Evolutionary conservation across 1,140 invertebrate species (phyloP), one percentile per base, ranked within the genome.

Genomic region (Drosophila sucinea): DNA sequence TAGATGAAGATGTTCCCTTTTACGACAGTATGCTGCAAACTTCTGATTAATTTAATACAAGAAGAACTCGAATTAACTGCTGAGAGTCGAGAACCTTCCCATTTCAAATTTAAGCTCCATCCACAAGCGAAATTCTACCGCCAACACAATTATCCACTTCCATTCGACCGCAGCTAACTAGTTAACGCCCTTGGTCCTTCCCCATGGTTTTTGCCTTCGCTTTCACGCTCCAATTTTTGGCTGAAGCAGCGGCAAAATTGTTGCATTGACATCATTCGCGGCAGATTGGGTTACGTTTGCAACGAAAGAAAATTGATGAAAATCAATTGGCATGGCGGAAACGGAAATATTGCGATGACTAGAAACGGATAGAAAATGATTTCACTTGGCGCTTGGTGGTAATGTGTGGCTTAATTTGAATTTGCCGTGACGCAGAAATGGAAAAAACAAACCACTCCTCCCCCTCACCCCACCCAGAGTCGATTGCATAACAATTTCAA

Each of bases 401-500:
- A 27, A 51, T 51, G 23, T 62, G 62, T 55, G 41, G 55, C 75
- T 69, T 67, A 79, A 81, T 87, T 87, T 67, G 58, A 79, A 73
- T 68, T 77, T 73, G 60, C 40, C 11, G 68, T 62, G 73, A 55
- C 54, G 75, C 63, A 51, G 66, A 51, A 44, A 73, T 60, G 64
- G 60, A 7, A 5, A 5, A 23, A n/a, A 27, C 67, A 63, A 68
- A 75, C 7, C 10, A 35, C 7, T 1, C 10, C 2, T 10, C 3
- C 17, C 17, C 17, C 69, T 69, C 65, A 38, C 68, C 35, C 65
- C 35, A 17, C 17, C 17, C 17, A 17, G 17, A 10, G 44, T 58
- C 55, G 35, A 86, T 70, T 82, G 76, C 61, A 67, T 81, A 81
- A 73, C 65, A 79, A 73, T 76, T 82, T 81, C 72, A 74, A 73